Evolutionary conservation across 2,797 vertebrate genomes (phyloP).

Genomic region (Parotocinclus haroldoi): DNA sequence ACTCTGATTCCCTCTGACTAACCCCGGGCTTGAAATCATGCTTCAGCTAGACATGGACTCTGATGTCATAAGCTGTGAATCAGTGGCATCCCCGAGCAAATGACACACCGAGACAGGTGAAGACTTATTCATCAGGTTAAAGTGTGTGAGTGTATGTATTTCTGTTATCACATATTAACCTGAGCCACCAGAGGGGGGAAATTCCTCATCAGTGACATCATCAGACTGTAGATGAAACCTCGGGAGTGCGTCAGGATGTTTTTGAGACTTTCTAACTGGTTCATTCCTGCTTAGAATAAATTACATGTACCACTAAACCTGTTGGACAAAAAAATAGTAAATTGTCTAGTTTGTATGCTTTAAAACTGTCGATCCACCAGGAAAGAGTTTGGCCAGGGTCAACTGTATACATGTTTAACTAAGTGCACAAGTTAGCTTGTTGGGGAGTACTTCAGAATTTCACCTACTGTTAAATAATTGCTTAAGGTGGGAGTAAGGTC

Average conservation of each 20-base stretch:
- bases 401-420: too few relatives aligned
- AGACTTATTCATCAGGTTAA: conserved; percentile 33
- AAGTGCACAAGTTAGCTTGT: too few relatives aligned
- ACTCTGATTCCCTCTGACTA: neutral
- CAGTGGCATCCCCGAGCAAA: conserved; percentile 25
- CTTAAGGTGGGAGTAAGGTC: too few relatives aligned
- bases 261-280: neutral
- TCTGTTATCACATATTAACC: conserved; percentile 61
- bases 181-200: conserved; percentile 37
- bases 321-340: too few relatives aligned
- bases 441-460: too few relatives aligned
- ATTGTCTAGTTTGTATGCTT: too few relatives aligned
- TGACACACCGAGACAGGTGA: conserved; percentile 40
- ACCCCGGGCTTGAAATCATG: neutral
- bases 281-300: too few relatives aligned
- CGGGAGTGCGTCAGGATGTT: conserved; percentile 8
- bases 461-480: too few relatives aligned
- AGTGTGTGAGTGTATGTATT: neutral
- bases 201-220: conserved; percentile 65
- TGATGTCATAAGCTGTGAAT: conserved; percentile 65
- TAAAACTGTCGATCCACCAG: too few relatives aligned
- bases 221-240: conserved; percentile 15
- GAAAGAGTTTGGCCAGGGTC: too few relatives aligned
- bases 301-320: too few relatives aligned
- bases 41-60: conserved; percentile 29